These are phyloP conservation scores for Mormyrops attenuatus DNA, from an alignment of 2,797 vertebrate genomes.

Conservation along the genomic window DNA sequence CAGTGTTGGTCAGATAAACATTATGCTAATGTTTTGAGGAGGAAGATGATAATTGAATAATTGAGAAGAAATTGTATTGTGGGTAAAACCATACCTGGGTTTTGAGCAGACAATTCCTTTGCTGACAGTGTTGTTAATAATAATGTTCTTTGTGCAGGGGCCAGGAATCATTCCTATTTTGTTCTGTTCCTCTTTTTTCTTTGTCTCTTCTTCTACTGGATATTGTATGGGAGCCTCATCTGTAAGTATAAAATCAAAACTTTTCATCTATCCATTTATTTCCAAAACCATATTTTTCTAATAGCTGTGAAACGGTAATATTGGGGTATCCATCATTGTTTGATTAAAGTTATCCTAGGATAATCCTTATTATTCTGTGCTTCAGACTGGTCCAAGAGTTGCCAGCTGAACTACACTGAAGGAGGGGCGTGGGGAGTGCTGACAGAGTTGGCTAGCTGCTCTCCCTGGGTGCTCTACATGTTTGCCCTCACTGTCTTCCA, in stretches of 20 bases:
- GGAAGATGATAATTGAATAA: neutral
- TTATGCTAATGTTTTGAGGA: neutral
- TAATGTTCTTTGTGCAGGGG: slow-evolving; percentile 55
- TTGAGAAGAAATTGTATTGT: neutral
- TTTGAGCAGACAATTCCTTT: neutral
- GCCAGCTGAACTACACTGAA: slow-evolving; percentile 58
- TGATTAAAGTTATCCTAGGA: neutral
- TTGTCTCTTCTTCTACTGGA: slow-evolving; percentile 62
- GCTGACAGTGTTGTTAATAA: neutral
- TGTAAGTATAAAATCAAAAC: slow-evolving; percentile 67
- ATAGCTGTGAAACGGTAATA: neutral
- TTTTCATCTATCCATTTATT: neutral
- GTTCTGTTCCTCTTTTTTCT: slow-evolving; percentile 76
- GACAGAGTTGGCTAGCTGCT: slow-evolving; percentile 66
- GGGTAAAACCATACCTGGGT: neutral
- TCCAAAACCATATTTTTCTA: neutral
- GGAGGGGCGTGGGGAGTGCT: slow-evolving; percentile 69
- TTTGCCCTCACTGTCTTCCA: slow-evolving; percentile 72
- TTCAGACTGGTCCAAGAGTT: slow-evolving; percentile 79
- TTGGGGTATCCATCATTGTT: neutral
- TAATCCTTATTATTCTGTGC: neutral
- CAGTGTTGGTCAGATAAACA: neutral
- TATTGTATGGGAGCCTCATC: slow-evolving; percentile 69
- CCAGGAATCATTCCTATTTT: slow-evolving; percentile 85
- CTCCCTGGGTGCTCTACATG: slow-evolving; percentile 81